Percentiles rank a stretch among this genome's conserved stretches.
These are phyloP conservation scores for Drosophila birchii DNA, from an alignment of 2,888 invertebrate genomes.

Conservation along the genomic window DNA sequence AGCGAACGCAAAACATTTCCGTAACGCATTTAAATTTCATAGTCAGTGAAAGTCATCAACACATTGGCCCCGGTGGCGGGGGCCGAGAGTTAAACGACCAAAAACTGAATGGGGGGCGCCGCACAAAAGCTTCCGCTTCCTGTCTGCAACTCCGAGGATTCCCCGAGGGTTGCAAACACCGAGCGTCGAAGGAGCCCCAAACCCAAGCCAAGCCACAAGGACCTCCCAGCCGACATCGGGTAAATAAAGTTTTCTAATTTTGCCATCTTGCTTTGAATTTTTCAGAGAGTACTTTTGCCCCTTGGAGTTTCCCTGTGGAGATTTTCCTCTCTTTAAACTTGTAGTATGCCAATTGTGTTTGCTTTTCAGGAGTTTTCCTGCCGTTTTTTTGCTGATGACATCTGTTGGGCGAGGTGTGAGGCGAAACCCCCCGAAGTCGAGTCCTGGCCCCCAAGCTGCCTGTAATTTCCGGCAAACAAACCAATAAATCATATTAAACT, in stretches of 20 bases:
- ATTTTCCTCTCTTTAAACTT: conserved; percentile 46
- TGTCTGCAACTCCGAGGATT: conserved; percentile 80
- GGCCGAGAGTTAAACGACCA: conserved; percentile 32
- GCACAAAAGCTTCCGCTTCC: conserved; percentile 83
- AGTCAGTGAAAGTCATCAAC: conserved; percentile 82
- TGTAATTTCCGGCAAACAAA: conserved; percentile 83
- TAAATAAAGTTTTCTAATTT: conserved; percentile 82
- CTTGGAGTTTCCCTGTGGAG: conserved; percentile 35
- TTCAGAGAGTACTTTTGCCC: conserved; percentile 53
- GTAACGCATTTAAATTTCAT: conserved; percentile 81
- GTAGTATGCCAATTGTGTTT: conserved; percentile 73
- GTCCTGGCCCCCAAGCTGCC: conserved; percentile 55
- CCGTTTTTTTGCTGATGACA: conserved; percentile 43
- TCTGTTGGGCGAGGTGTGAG: conserved; percentile 41
- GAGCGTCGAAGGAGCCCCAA: conserved; percentile 23
- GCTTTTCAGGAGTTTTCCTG: conserved; percentile 41
- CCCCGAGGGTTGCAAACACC: conserved; percentile 70
- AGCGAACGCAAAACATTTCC: conserved; percentile 70
- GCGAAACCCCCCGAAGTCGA: conserved; percentile 6
- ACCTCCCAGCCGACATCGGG: conserved; percentile 45
- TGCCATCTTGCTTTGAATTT: conserved; percentile 80
- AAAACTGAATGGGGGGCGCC: conserved; percentile 15
- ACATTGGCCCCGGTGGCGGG: conserved; percentile 54
- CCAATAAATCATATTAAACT: conserved; percentile 83
- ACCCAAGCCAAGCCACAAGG: conserved; percentile 31